Evolutionary conservation across 64 coral and sea anemone genomes (phyloP).

Genomic region (Stichodactyla helianthus): DNA sequence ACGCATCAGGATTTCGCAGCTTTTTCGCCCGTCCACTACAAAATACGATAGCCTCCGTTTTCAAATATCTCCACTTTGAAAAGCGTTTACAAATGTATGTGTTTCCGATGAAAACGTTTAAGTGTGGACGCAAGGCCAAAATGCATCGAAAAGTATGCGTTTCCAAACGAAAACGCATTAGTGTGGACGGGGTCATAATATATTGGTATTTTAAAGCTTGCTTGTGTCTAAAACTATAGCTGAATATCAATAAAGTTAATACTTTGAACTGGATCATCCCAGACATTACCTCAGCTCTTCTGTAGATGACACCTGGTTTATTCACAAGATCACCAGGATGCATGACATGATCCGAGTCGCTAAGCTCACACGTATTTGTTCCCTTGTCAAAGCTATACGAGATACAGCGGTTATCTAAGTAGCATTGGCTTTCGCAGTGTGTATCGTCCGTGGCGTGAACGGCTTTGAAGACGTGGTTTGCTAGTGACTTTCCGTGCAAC

Average conservation of each 20-base stretch:
- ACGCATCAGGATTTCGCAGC: too few relatives aligned
- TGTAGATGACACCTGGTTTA: not conserved
- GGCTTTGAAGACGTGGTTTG: not conserved
- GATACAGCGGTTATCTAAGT: slow-evolving; percentile 16
- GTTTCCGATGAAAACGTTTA: too few relatives aligned
- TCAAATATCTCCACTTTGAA: too few relatives aligned
- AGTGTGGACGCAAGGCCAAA: too few relatives aligned
- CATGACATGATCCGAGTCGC: slow-evolving; percentile 25
- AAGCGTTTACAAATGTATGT: too few relatives aligned
- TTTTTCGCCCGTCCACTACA: too few relatives aligned
- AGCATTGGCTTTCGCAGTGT: slow-evolving; percentile 19
- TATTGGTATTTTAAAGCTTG: not conserved
- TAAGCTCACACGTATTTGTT: slow-evolving; percentile 12
- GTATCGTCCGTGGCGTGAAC: not conserved
- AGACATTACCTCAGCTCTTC: slow-evolving; percentile 5
- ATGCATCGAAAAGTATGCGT: too few relatives aligned
- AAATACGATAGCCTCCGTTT: too few relatives aligned
- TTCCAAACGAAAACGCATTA: too few relatives aligned
- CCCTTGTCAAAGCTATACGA: slow-evolving; percentile 25
- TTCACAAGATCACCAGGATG: slow-evolving; percentile 16
- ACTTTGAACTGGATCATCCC: not conserved
- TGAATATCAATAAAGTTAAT: not conserved
- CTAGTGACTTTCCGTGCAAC: not conserved
- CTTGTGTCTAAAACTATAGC: not conserved
- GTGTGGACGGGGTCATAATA: too few relatives aligned